Base-by-base conservation (phyloP, 2,888 invertebrate genomes). In the Parochlus steinenii region DNA sequence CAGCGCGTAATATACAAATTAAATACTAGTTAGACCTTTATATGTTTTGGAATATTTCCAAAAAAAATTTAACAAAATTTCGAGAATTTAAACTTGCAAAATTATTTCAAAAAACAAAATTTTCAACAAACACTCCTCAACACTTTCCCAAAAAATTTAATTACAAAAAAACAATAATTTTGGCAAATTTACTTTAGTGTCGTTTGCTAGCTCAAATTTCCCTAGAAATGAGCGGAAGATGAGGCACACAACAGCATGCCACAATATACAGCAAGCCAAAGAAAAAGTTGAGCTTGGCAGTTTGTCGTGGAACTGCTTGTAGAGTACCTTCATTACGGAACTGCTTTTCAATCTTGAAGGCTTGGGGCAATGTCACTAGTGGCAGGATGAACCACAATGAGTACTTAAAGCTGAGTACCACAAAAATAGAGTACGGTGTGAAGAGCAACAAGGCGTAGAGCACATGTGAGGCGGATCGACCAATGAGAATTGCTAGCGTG, bases 401-500 rank as follows among this genome's bases (percentile, higher is more conserved):
- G 55, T 79, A 83, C 49, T 86, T 76, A 3, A 89, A 63, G 5
- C 85, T 77, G 39, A 80, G 72, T 15, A 90, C 83, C 38, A 85
- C 76, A 58, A 92, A 82, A 55, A 82, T 71, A 38, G 87, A 79
- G 49, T 92, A 93, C 2, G 93, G 93, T 30, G 79, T 74, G 53
- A 93, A 93, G 15, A 93, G 60, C 42, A 93, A 64, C 61, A 86
- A 72, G 37, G 86, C 85, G 60, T 87, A 93, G 16, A 93, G 63
- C 41, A 90, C 72, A 58, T 90, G 87, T 5, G 93, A 92, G 41
- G 82, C 80, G 24, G 86, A 86, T 50, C 76, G 77, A 15, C 93
- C 93, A 44, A 93, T 77, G 35, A 92, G 60, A 50, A 93, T 92
- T n/a, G 93, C 90, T 47, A 93, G 61, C 11, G 93, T 95, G 1